Evolutionary conservation across 2,113 vertebrate species (phyloP).

Genomic region (Spheniscus mendiculus): DNA sequence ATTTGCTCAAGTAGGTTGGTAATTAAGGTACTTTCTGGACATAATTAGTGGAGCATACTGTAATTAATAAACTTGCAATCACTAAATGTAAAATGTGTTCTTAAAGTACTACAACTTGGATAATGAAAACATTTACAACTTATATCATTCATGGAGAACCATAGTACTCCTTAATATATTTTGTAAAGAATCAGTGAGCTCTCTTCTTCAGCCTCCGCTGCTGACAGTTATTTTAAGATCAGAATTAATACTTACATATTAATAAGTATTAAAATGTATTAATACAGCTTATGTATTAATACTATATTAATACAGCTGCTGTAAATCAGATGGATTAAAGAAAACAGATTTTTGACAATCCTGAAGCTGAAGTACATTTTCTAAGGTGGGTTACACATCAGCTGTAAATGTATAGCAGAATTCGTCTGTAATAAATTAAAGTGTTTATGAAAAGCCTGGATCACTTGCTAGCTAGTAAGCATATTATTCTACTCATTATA

Average conservation of each 20-base stretch:
- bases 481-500: neutral
- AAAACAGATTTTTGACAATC: neutral
- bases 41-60: neutral
- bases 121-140: constrained; percentile 35
- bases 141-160: constrained; percentile 33
- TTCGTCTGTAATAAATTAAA: neutral
- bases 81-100: neutral
- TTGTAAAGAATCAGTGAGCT: constrained; percentile 25
- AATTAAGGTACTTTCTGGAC: neutral
- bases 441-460: neutral
- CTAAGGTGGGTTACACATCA: neutral
- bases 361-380: neutral
- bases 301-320: neutral
- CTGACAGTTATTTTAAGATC: constrained; percentile 45
- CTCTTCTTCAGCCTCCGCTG: neutral
- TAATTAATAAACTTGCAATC: constrained; percentile 10
- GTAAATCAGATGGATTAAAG: neutral
- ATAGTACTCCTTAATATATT: constrained; percentile 32
- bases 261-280: too few relatives aligned
- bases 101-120: neutral
- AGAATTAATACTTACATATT: neutral
- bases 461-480: neutral
- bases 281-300: too few relatives aligned
- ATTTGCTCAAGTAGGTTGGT: neutral
- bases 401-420: neutral